These are phyloP conservation scores for Characodon lateralis DNA, from an alignment of 2,797 vertebrate genomes.

Conservation along the genomic window DNA sequence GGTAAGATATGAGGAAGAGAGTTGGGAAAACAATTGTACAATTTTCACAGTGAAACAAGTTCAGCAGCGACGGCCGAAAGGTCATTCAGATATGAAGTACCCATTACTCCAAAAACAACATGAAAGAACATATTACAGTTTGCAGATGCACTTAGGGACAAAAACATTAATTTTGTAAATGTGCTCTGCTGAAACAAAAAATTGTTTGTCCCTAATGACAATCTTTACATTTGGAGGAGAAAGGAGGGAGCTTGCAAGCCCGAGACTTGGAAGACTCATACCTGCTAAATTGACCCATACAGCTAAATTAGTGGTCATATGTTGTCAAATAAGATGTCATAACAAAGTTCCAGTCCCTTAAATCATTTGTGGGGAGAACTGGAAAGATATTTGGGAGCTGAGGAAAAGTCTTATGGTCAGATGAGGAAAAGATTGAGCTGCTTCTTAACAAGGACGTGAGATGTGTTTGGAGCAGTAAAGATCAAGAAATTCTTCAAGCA, in stretches of 20 bases:
- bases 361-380: too few relatives aligned
- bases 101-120: neutral
- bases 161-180: neutral
- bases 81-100: neutral
- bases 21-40: neutral
- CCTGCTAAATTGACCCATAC: neutral
- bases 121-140: neutral
- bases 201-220: neutral
- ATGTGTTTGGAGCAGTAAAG: too few relatives aligned
- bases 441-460: too few relatives aligned
- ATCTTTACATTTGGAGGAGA: too few relatives aligned
- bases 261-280: too few relatives aligned
- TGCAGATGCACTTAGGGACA: neutral
- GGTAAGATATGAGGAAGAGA: neutral
- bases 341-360: too few relatives aligned
- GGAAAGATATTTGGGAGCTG: too few relatives aligned
- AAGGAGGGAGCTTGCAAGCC: too few relatives aligned
- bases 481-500: too few relatives aligned
- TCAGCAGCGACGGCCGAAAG: neutral
- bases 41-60: neutral
- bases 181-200: neutral
- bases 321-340: neutral
- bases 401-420: too few relatives aligned
- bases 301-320: neutral
- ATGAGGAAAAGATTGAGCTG: too few relatives aligned